These are phyloP conservation scores for Iphiclides podalirius DNA, from an alignment of 2,888 invertebrate species.

Conservation along the genomic window DNA sequence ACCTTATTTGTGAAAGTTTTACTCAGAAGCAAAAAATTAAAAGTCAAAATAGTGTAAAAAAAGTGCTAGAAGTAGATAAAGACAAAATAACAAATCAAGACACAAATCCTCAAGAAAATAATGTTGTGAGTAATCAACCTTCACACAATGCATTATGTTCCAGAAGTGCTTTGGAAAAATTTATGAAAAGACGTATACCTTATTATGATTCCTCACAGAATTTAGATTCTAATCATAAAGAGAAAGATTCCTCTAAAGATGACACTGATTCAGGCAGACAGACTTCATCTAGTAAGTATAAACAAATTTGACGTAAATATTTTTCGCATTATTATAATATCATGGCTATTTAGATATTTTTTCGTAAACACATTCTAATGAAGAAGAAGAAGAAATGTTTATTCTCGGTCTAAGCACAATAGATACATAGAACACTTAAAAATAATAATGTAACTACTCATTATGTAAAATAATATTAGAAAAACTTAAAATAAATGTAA, in stretches of 20 bases:
- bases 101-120: constrained; percentile 7
- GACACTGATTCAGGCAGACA: constrained; percentile 48
- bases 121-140: background rate
- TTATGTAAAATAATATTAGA: too few species aligned
- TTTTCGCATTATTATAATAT: too few species aligned
- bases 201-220: constrained; percentile 33
- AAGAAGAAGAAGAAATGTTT: too few species aligned
- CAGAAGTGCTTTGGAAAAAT: constrained; percentile 40
- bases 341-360: too few species aligned
- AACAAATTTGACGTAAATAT: too few species aligned
- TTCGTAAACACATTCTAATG: too few species aligned
- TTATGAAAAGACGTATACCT: constrained; percentile 45
- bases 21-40: background rate
- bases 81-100: background rate
- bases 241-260: constrained; percentile 30
- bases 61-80: background rate
- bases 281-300: constrained; percentile 53
- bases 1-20: constrained; percentile 37
- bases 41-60: background rate
- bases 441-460: too few species aligned
- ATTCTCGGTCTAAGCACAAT: too few species aligned
- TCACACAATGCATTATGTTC: constrained; percentile 9
- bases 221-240: constrained; percentile 23
- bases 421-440: too few species aligned
- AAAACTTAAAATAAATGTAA: too few species aligned